Base-by-base conservation (phyloP, 2,113 vertebrate species). In the Strigops habroptila region DNA sequence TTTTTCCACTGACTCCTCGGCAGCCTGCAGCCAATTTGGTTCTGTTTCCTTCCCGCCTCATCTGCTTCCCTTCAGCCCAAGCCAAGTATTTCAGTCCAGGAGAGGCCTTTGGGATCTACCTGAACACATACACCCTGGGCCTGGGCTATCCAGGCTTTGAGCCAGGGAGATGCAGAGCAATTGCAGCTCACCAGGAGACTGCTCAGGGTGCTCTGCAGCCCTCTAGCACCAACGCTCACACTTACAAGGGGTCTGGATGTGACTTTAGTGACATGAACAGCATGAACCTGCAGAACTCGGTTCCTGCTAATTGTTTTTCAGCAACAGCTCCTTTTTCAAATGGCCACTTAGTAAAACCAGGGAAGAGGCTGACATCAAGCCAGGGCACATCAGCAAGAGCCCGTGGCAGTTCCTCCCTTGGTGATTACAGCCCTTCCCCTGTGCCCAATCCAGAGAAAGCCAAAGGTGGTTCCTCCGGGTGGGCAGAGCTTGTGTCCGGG, bases 41-140 rank as follows among this genome's bases (percentile, higher is more conserved):
- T 75, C 86, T 18, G 51, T 31, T 97, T 91, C 91, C 73, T 85
- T 69, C 84, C 84, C 14, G 19, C 37, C 78, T 91, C 90, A 41
- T 62, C 90, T 17, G 63, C 94, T 94, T 90, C 85, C 46, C 64
- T 6, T 48, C 84, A 83, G 79, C 57, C 74, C 82, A 28, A 13
- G 91, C 67, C 79, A 91, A 93, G 67, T 5, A 15, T 19, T 84
- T 6, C 25, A 57, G n/a, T 19, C 48, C 84, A 43, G 48, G 88
- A 28, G 68, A 59, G 10, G 48, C 84, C 74, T 43, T 65, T 49
- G 78, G 93, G 91, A 87, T 62, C 43, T 6, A 14, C 21, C 69
- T 43, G 37, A 70, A 49, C 91, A 46, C 51, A 81, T 23, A 9
- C 37, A 2, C 15, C 60, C 73, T 22, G 43, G 53, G 37, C 53